Evolutionary conservation across 2,888 invertebrate genomes (phyloP), one percentile per base, ranked within the genome.

Genomic region (Tetheella fluctuosa): DNA sequence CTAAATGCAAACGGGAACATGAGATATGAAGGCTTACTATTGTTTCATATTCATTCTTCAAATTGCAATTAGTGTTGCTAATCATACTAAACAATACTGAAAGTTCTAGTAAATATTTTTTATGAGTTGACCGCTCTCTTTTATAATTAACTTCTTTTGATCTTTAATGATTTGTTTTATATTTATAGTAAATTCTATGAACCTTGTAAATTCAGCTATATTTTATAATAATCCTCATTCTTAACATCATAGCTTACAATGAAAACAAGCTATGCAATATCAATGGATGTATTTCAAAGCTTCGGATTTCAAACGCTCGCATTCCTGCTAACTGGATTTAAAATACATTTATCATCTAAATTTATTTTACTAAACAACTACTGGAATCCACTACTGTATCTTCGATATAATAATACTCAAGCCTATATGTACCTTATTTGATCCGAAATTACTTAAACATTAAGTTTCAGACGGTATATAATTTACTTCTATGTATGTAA

Each of bases 251-350:
- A 48, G 48, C 48, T 48, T 48, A 20, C 17, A 10, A 48, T 48
- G 20, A 48, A 48, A 48, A 7, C 48, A 15, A 10, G 10, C 20
- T 20, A 20, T 20, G 10, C 48, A 48, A 48, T 48, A 8, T 34
- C 30, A 42, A 20, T 17, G 48, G 20, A 48, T 20, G 48, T 20
- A 48, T 20, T 48, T 48, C 42, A 17, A 48, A 48, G 42, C 42
- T 48, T 48, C 20, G 17, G 42, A 48, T 20, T 42, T 48, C 42
- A 48, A 2, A 5, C n/a, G n/a, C n/a, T 48, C 17, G 17, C 42
- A 48, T 48, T 48, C 20, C 42, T 10, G 42, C 42, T 7, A 48
- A 48, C 42, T 48, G 42, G 42, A 48, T 48, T 48, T 48, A 48
- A 48, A 42, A 48, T 15, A 2, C 6, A 42, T 42, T 42, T 42